Evolutionary conservation across 1,140 invertebrate genomes (phyloP).

Genomic region (Watersipora subatra): DNA sequence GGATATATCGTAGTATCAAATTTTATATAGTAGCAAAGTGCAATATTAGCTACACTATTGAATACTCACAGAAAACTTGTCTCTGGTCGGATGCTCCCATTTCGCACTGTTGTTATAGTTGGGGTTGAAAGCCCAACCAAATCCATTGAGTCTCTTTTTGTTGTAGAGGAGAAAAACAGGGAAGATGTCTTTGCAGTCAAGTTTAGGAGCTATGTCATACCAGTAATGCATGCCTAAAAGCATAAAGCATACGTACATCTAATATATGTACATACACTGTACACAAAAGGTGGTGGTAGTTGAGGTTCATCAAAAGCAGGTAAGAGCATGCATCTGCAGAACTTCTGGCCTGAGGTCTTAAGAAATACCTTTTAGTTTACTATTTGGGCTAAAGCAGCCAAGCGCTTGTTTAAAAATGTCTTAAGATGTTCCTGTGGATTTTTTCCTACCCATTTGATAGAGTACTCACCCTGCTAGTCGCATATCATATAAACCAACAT

Average conservation of each 20-base stretch:
- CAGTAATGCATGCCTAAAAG: slow-evolving; percentile 29
- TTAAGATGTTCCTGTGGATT: too few species aligned
- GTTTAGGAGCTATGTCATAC: slow-evolving; percentile 19
- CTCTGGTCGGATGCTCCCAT: slow-evolving; percentile 20
- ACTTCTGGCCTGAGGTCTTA: too few species aligned
- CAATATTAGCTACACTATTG: background rate
- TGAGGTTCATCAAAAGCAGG: too few species aligned
- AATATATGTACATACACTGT: too few species aligned
- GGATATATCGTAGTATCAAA: background rate
- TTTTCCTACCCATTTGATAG: too few species aligned
- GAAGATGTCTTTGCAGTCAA: slow-evolving; percentile 22
- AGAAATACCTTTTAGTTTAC: too few species aligned
- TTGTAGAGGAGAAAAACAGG: slow-evolving; percentile 32
- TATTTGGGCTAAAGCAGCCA: too few species aligned
- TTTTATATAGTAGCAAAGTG: background rate
- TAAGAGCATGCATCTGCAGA: too few species aligned
- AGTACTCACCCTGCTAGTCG: too few species aligned
- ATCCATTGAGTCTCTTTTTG: slow-evolving; percentile 26
- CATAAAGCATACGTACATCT: slow-evolving; percentile 14
- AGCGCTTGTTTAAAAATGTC: too few species aligned
- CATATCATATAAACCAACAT: too few species aligned
- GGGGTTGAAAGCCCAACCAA: slow-evolving; percentile 25
- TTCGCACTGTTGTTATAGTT: slow-evolving; percentile 9
- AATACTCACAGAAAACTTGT: slow-evolving; percentile 13
- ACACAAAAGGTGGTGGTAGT: background rate